These are phyloP conservation scores for Peromyscus aztecus DNA, from an alignment of 2,797 vertebrate genomes.

Conservation along the genomic window DNA sequence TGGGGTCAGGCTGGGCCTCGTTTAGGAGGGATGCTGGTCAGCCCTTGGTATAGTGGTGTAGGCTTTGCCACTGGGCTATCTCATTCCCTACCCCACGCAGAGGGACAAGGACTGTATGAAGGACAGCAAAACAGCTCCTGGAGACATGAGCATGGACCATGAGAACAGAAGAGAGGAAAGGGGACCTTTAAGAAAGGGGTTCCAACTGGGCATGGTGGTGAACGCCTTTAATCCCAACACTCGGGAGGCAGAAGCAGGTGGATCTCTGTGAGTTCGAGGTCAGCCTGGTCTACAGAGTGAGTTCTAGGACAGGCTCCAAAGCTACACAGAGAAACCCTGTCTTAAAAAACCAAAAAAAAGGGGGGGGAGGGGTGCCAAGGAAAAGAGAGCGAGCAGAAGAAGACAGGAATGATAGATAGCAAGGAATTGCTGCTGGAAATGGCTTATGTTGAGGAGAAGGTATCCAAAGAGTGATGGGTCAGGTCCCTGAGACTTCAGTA, in stretches of 20 bases:
- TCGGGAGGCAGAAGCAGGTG: too few species aligned
- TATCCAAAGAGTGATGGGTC: rapidly evolving
- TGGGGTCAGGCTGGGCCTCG: neutral
- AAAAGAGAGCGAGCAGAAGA: neutral
- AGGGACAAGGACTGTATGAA: neutral
- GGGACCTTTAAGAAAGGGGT: neutral
- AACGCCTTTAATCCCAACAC: too few species aligned
- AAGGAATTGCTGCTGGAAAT: neutral
- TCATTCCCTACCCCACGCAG: neutral
- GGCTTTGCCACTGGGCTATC: neutral
- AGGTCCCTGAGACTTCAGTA: neutral
- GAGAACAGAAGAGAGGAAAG: neutral
- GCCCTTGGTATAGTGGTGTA: neutral
- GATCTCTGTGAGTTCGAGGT: too few species aligned
- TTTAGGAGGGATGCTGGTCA: neutral
- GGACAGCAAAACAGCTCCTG: neutral
- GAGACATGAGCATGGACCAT: rapidly evolving
- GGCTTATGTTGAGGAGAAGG: neutral
- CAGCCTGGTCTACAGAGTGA: too few species aligned
- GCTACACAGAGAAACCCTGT: too few species aligned
- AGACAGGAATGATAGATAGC: neutral
- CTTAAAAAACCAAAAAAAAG: too few species aligned
- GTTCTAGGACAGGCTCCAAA: too few species aligned
- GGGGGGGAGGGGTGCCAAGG: too few species aligned
- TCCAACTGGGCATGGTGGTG: too few species aligned